A percentile compares a stretch with the other conserved stretches of the same genome.
These are phyloP conservation scores for Andrena cerasifolii DNA, from an alignment of 1,140 invertebrate genomes.

Conservation along the genomic window DNA sequence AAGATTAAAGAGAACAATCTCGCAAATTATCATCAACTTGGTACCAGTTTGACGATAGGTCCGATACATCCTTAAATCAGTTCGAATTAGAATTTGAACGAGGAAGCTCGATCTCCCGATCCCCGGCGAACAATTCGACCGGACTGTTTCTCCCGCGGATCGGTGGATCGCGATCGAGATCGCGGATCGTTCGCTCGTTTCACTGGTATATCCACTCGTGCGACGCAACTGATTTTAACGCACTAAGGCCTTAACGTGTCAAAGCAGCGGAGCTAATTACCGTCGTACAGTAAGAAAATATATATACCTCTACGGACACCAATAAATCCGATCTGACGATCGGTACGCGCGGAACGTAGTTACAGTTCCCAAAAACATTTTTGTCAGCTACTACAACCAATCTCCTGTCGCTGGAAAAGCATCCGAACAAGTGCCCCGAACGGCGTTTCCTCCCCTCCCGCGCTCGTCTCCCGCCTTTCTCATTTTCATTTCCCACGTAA, in stretches of 20 bases:
- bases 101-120: too few species aligned
- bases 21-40: too few species aligned
- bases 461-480: constrained; percentile 8
- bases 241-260: constrained; percentile 59
- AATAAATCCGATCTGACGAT: constrained; percentile 66
- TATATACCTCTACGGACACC: constrained; percentile 69
- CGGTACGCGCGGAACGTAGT: constrained; percentile 52
- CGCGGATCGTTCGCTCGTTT: constrained; percentile 12
- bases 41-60: too few species aligned
- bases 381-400: constrained; percentile 2
- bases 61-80: too few species aligned
- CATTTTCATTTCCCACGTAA: constrained; percentile 17
- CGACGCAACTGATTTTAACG: constrained; percentile 57
- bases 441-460: constrained; percentile 5
- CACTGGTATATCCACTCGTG: not conserved
- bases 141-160: not conserved
- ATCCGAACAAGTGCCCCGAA: constrained; percentile 45
- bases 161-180: not conserved
- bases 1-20: too few species aligned
- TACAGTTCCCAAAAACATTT: constrained; percentile 54
- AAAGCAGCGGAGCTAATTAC: constrained; percentile 64
- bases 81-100: constrained; percentile 51
- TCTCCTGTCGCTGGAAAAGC: not conserved
- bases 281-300: constrained; percentile 66
- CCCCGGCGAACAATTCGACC: not conserved